These are phyloP conservation scores for Luperina testacea DNA, from an alignment of 2,888 invertebrate genomes.

Conservation along the genomic window DNA sequence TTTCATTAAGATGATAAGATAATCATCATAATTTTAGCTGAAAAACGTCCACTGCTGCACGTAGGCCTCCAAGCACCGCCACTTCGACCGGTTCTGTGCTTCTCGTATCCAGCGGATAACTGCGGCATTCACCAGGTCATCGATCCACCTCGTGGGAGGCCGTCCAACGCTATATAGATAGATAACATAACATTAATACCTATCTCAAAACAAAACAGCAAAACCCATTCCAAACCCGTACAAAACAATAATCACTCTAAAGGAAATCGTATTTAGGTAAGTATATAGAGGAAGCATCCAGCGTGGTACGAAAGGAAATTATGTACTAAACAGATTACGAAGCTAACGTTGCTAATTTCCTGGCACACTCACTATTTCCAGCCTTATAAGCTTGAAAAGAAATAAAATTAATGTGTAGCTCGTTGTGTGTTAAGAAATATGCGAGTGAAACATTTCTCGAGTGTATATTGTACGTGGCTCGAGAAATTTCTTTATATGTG, in stretches of 20 bases:
- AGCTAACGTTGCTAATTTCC: slow-evolving; percentile 85
- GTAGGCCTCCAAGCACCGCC: no score
- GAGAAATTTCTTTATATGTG: neutral
- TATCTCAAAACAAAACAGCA: neutral
- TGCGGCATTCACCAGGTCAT: no score
- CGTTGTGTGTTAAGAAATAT: slow-evolving; percentile 26
- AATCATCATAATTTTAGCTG: no score
- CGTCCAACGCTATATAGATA: no score
- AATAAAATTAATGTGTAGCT: slow-evolving; percentile 53
- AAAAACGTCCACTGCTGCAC: no score
- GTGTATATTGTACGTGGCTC: neutral
- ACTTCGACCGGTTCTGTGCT: no score
- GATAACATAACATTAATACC: neutral
- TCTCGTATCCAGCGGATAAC: no score
- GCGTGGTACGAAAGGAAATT: slow-evolving; percentile 80
- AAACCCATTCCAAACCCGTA: slow-evolving; percentile 14
- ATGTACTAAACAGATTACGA: slow-evolving; percentile 83
- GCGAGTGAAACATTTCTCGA: slow-evolving; percentile 6
- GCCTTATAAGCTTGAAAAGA: slow-evolving; percentile 41
- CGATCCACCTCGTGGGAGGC: no score
- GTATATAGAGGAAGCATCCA: slow-evolving; percentile 67
- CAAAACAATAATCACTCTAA: slow-evolving; percentile 52
- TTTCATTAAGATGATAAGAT: no score
- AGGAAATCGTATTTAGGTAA: slow-evolving; percentile 78
- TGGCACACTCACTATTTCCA: slow-evolving; percentile 75